phyloP scores from a whole-genome alignment of 2,113 vertebrate species.

The Otus sunia region DNA sequence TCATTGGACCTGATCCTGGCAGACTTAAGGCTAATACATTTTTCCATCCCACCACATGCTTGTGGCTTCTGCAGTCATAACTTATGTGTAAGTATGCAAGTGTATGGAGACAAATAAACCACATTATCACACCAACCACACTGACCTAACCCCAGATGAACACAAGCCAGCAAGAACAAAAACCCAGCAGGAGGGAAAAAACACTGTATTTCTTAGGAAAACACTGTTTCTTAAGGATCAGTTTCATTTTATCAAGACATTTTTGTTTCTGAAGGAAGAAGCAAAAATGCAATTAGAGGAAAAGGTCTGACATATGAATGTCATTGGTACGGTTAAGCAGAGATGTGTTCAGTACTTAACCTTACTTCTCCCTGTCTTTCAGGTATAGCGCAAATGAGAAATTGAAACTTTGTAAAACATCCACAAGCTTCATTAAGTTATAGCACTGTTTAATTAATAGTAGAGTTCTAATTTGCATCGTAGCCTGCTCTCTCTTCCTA shows the following conservation, averaged over 20 bases:
- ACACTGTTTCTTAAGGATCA: constrained; percentile 42
- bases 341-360: constrained; percentile 53
- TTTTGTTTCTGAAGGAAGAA: constrained; percentile 67
- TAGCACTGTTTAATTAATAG: constrained; percentile 32
- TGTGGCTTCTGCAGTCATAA: background rate
- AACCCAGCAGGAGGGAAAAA: constrained; percentile 12
- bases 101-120: background rate
- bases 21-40: background rate
- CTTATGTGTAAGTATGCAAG: background rate
- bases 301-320: constrained; percentile 49
- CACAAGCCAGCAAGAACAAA: background rate
- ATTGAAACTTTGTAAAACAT: constrained; percentile 50
- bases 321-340: constrained; percentile 46
- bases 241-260: constrained; percentile 48
- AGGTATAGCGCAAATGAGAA: constrained; percentile 51
- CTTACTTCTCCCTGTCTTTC: background rate
- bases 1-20: background rate
- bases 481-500: constrained; percentile 4
- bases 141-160: background rate
- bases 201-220: constrained; percentile 47
- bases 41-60: background rate
- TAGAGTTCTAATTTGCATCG: background rate
- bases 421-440: constrained; percentile 43
- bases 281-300: constrained; percentile 56
- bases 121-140: background rate